Conservation (phyloP, 2,797 vertebrate genomes). For the Odontamblyopus lacepedii region DNA sequence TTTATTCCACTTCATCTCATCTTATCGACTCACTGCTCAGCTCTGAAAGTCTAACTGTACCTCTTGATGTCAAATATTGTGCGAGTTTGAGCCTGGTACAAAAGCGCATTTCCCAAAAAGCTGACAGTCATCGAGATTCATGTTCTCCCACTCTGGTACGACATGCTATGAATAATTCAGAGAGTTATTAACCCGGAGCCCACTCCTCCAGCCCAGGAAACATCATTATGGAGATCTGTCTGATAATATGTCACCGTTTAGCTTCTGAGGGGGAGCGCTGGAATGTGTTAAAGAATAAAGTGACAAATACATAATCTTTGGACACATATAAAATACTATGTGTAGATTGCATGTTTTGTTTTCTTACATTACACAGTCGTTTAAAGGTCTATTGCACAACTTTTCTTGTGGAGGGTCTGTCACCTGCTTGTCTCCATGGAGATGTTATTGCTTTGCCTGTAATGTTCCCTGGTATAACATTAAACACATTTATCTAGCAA, state of each 20-base stretch:
- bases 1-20: too few relatives aligned
- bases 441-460: too few relatives aligned
- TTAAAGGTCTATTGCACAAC: too few relatives aligned
- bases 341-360: too few relatives aligned
- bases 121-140: conserved; percentile 45
- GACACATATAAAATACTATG: not conserved
- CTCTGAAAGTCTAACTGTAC: too few relatives aligned
- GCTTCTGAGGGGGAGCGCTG: not conserved
- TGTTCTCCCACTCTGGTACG: conserved; percentile 47
- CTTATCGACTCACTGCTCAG: too few relatives aligned
- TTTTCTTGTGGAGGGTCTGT: too few relatives aligned
- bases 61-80: not conserved
- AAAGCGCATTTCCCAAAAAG: conserved; percentile 2
- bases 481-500: too few relatives aligned
- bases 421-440: too few relatives aligned
- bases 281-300: conserved; percentile 40
- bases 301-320: conserved; percentile 2
- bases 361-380: too few relatives aligned
- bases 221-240: conserved; percentile 52
- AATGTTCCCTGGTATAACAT: too few relatives aligned
- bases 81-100: conserved; percentile 10
- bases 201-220: conserved; percentile 41
- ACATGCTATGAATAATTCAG: conserved; percentile 68
- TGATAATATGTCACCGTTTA: conserved; percentile 34
- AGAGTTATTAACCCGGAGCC: conserved; percentile 65